These are phyloP conservation scores for Drosophila erecta DNA, from an alignment of 1,140 invertebrate species.

Conservation along the genomic window DNA sequence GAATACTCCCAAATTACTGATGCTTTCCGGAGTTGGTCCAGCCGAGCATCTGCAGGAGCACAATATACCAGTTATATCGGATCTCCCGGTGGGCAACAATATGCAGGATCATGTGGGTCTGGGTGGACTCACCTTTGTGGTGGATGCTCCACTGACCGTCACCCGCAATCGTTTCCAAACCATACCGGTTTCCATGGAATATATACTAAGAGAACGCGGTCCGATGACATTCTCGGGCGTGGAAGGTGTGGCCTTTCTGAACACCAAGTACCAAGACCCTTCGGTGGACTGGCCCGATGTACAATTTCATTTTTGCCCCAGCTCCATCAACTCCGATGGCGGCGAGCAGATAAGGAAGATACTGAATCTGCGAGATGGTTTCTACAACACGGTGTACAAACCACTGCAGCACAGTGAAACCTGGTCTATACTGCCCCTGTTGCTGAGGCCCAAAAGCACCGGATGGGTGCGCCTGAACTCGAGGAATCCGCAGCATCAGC, in stretches of 20 bases:
- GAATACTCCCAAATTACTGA: slow-evolving; percentile 93
- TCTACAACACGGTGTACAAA: slow-evolving; percentile 94
- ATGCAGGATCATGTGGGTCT: slow-evolving; percentile 90
- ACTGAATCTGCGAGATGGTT: slow-evolving; percentile 90
- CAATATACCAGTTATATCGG: slow-evolving; percentile 90
- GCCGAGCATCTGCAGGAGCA: slow-evolving; percentile 90
- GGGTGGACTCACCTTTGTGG: slow-evolving; percentile 92
- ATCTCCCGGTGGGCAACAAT: slow-evolving; percentile 92
- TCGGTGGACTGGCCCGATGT: slow-evolving; percentile 92
- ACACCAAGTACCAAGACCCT: slow-evolving; percentile 91
- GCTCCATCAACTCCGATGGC: slow-evolving; percentile 92
- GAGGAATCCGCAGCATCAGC: slow-evolving; percentile 91
- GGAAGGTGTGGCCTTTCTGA: slow-evolving; percentile 93
- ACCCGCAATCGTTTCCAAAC: slow-evolving; percentile 92
- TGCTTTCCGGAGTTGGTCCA: slow-evolving; percentile 95
- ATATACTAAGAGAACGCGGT: slow-evolving; percentile 91
- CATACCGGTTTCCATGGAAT: slow-evolving; percentile 91
- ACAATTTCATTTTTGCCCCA: slow-evolving; percentile 94
- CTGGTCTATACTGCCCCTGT: slow-evolving; percentile 92
- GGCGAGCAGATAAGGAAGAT: slow-evolving; percentile 91
- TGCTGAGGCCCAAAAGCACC: slow-evolving; percentile 92
- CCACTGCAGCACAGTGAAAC: slow-evolving; percentile 91
- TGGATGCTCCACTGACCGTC: slow-evolving; percentile 92
- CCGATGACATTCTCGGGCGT: slow-evolving; percentile 93
- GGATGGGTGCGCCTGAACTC: slow-evolving; percentile 92